Percentiles rank a stretch among this genome's conserved stretches.
Evolutionary conservation across 2,113 vertebrate genomes (phyloP).

Genomic region (Aleadryas rufinucha): DNA sequence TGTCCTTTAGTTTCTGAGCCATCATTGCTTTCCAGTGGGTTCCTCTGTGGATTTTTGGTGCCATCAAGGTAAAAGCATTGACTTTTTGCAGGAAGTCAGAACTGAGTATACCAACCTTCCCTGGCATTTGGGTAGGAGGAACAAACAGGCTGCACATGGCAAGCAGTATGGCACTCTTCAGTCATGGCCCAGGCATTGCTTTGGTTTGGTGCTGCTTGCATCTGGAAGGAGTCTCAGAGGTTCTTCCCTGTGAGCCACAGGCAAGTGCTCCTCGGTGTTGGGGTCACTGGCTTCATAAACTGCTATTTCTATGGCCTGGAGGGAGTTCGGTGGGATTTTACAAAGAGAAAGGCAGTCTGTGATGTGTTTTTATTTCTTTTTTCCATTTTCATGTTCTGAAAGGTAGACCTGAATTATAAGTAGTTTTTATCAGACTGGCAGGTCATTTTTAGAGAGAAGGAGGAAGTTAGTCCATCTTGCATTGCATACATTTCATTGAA

Average conservation of each 20-base stretch:
- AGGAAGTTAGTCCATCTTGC: not conserved
- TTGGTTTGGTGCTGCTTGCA: not conserved
- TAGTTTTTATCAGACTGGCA: not conserved
- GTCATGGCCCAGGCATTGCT: not conserved
- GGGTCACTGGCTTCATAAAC: not conserved
- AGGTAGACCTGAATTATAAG: not conserved
- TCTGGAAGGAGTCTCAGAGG: not conserved
- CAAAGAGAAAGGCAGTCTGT: not conserved
- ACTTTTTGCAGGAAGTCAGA: not conserved
- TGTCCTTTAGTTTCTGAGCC: not conserved
- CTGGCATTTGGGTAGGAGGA: not conserved
- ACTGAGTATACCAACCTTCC: not conserved
- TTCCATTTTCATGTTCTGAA: not conserved
- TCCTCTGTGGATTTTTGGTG: not conserved
- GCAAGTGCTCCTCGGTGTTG: not conserved
- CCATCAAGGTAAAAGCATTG: not conserved
- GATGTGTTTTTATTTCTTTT: not conserved
- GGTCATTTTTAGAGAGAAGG: not conserved
- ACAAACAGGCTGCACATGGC: not conserved
- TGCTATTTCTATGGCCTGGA: rapidly evolving
- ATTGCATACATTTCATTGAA: not conserved
- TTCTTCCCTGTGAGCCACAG: not conserved
- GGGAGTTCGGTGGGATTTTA: not conserved
- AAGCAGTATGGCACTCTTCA: rapidly evolving
- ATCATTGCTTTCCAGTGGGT: not conserved